These are phyloP conservation scores for Myodes glareolus DNA, from an alignment of 2,113 vertebrate species.

Conservation along the genomic window DNA sequence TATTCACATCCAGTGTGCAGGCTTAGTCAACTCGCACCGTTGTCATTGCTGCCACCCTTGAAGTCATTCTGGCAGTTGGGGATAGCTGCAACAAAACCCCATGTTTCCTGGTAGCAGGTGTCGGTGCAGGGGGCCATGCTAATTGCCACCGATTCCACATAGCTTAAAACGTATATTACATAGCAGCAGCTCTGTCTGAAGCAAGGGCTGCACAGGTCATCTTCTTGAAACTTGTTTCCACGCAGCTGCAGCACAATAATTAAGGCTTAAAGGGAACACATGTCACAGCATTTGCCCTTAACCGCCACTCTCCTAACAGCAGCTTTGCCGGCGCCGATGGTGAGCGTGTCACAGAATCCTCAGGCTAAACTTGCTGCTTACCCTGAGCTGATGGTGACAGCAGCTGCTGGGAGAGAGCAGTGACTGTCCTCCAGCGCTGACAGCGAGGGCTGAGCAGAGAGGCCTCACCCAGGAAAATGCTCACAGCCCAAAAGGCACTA, in stretches of 20 bases:
- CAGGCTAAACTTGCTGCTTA: background rate
- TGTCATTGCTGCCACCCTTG: conserved; percentile 2
- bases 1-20: background rate
- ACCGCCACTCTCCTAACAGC: conserved; percentile 32
- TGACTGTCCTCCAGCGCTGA: fast-evolving
- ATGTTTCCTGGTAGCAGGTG: conserved; percentile 12
- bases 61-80: background rate
- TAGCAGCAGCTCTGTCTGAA: conserved; percentile 39
- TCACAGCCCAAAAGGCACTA: background rate
- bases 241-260: conserved; percentile 44
- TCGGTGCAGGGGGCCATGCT: background rate
- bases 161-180: background rate
- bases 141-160: background rate
- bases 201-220: conserved; percentile 21
- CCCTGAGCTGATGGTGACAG: background rate
- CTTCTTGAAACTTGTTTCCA: background rate
- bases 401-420: background rate
- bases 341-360: background rate
- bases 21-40: background rate
- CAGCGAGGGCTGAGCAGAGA: background rate
- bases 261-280: background rate
- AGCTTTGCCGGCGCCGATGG: background rate
- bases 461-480: background rate
- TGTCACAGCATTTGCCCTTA: conserved; percentile 26
- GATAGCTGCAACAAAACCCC: conserved; percentile 25